Evolutionary conservation across 2,888 invertebrate species (phyloP), one percentile per base, ranked within the genome.

Genomic region (Sminthurides aquaticus): DNA sequence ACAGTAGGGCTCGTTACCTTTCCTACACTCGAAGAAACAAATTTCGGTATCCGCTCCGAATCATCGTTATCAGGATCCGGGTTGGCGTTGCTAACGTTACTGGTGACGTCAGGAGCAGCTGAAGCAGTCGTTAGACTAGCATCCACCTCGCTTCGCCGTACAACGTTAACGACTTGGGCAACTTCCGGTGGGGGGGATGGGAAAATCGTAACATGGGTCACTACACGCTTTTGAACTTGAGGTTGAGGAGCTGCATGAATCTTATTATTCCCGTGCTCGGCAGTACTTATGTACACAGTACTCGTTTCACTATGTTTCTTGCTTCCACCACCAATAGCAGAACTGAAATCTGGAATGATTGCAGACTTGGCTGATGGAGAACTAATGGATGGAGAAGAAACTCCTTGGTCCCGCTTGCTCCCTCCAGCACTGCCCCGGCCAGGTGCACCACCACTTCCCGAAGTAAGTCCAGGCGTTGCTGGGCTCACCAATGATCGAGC

Each of bases 181-280:
- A 73, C 71, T 57, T 71, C 73, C n/a, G 71, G 71, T 24, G 73
- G 73, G 0, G 74, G 74, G 29, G 72, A 71, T 11, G 74, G 74
- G 55, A 74, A 74, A 27, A 74, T 74, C 49, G 74, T 74, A n/a
- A 74, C 73, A 57, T 74, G 73, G 27, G 73, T 74, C 25, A 74
- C 74, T 24, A 74, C 74, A 52, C 74, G 65, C 65, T 74, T 74
- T 64, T 74, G 74, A 60, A 72, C 68, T 49, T 69, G 70, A 20
- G 73, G 74, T 55, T 69, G 70, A 28, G 71, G 70, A 3, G 68
- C 65, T 15, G 63, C 22, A 22, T n/a, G 22, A 43, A 59, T 61
- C 11, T 43, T 58, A 57, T 56, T 56, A 11, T 27, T 60, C 20
- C 27, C 49, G 49, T 57, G 64, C 59, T 70, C 67, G 2, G 60